Percentiles rank a stretch among this genome's conserved stretches.
Evolutionary conservation across 2,113 vertebrate species (phyloP).

Genomic region (Cebus imitator): DNA sequence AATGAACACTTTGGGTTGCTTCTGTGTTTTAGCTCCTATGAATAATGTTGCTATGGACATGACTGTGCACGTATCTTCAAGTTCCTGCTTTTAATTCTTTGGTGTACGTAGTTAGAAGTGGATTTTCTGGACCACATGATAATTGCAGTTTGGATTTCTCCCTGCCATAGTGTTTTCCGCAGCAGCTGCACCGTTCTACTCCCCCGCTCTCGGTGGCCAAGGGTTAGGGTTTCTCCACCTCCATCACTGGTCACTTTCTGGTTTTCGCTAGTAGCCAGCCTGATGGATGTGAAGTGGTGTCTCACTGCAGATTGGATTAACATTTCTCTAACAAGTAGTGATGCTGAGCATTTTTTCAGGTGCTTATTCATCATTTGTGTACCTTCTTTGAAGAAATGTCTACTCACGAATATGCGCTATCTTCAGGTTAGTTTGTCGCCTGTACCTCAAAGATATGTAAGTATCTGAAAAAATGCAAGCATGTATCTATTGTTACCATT

Average conservation of each 20-base stretch:
- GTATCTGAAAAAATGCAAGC: neutral
- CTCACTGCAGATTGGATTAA: neutral
- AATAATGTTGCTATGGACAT: neutral
- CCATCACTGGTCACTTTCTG: neutral
- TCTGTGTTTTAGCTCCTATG: neutral
- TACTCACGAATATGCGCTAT: neutral
- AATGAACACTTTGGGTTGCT: accelerated
- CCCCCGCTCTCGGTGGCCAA: neutral
- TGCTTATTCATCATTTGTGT: neutral
- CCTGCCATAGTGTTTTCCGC: neutral
- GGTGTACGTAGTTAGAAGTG: neutral
- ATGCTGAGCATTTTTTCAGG: neutral
- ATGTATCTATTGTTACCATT: neutral
- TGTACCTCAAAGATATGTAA: neutral
- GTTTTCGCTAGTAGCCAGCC: neutral
- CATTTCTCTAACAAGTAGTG: neutral
- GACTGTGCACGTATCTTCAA: too few relatives aligned
- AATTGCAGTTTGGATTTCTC: neutral
- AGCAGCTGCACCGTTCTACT: neutral
- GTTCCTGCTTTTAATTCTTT: neutral
- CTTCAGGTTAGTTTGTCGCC: neutral
- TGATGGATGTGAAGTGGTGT: neutral
- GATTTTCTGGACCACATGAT: too few relatives aligned
- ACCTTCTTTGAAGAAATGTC: neutral
- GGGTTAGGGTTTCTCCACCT: neutral